These are phyloP conservation scores for Penaeus chinensis DNA, from an alignment of 1,140 invertebrate species.

Conservation along the genomic window DNA sequence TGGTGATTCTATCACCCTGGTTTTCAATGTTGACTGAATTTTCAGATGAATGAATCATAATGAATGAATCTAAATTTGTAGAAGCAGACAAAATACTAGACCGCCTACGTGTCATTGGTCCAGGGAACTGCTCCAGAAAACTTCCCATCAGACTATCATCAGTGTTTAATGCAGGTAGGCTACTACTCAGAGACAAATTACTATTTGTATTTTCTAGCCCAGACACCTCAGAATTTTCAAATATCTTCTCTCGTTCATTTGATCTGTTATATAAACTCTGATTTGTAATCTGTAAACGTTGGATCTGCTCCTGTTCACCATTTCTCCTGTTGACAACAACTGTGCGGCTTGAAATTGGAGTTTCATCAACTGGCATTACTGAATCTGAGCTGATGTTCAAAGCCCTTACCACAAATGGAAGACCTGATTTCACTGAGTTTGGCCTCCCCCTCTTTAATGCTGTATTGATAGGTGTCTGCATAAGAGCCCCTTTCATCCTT, in stretches of 20 bases:
- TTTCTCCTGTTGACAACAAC: background rate
- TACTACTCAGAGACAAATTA: background rate
- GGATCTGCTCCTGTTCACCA: background rate
- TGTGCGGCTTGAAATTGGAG: background rate
- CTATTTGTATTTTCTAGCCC: background rate
- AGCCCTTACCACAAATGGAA: conserved; percentile 54
- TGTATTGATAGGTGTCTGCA: conserved; percentile 51
- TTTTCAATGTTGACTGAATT: background rate
- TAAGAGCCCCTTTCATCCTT: conserved; percentile 47
- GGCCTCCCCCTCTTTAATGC: conserved; percentile 58
- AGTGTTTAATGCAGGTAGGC: background rate
- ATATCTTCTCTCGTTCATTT: background rate
- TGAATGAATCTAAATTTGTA: background rate
- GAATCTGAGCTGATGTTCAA: background rate
- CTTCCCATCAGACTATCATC: conserved; percentile 42
- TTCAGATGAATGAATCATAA: conserved; percentile 10
- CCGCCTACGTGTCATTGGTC: conserved; percentile 48
- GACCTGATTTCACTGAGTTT: conserved; percentile 61
- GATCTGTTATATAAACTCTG: too few relatives aligned
- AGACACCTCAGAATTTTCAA: too few relatives aligned
- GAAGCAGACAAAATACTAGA: conserved; percentile 37
- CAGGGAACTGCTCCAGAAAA: conserved; percentile 44
- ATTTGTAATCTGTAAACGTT: too few relatives aligned
- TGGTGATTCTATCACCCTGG: background rate
- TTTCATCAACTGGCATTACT: conserved; percentile 2